These are phyloP conservation scores for Chiloscyllium punctatum DNA, from an alignment of 2,797 vertebrate species.

Conservation along the genomic window DNA sequence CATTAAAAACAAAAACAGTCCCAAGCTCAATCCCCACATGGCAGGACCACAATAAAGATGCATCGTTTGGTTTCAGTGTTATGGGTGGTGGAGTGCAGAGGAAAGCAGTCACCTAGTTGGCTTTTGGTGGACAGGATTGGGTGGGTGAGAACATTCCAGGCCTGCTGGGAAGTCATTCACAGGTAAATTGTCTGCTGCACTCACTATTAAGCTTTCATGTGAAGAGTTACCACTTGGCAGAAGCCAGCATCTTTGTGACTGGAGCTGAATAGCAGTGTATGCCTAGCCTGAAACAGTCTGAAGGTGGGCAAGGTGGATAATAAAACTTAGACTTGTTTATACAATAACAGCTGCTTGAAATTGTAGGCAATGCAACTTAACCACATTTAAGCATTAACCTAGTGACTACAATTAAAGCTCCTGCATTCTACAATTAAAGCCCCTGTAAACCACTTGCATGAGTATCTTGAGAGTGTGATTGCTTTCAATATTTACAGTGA, in stretches of 20 bases:
- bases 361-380: slow-evolving; percentile 2
- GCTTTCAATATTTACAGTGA: slow-evolving; percentile 36
- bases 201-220: neutral
- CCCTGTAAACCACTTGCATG: slow-evolving; percentile 16
- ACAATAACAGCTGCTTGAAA: neutral
- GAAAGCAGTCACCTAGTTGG: neutral
- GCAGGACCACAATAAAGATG: neutral
- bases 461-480: neutral
- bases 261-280: neutral
- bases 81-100: neutral
- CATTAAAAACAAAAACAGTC: neutral
- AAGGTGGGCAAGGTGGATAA: no score
- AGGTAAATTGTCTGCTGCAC: neutral
- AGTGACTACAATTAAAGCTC: neutral
- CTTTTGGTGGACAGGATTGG: neutral
- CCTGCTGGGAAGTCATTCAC: neutral
- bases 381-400: slow-evolving; percentile 24
- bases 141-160: neutral
- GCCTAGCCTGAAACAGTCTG: no score
- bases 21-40: neutral
- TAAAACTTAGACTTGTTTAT: neutral
- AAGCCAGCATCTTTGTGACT: no score
- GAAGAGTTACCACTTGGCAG: neutral
- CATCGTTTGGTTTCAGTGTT: neutral
- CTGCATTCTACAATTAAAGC: slow-evolving; percentile 32